Conservation (phyloP, 30 jellyfish, hydroid and myxozoan species). For the Aurelia aurita region DNA sequence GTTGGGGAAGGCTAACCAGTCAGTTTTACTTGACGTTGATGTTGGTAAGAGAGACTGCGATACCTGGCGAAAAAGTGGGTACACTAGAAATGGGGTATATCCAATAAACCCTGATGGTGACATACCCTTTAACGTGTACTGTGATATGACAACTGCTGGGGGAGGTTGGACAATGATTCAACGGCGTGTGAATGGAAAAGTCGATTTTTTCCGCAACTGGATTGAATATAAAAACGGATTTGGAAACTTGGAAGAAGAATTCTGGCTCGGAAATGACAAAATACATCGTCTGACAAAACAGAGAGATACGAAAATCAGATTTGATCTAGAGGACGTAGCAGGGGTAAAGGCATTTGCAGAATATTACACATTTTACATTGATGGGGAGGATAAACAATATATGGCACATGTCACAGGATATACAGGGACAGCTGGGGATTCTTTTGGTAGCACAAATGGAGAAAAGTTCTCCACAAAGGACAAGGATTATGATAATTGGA, state of each 20-base stretch:
- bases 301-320: slow-evolving; percentile 19
- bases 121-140: slow-evolving; percentile 8
- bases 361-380: slow-evolving; percentile 29
- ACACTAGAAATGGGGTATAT: slow-evolving; percentile 8
- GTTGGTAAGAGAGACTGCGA: background rate
- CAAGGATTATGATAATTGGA: slow-evolving; percentile 19
- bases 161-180: slow-evolving; percentile 59
- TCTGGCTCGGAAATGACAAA: slow-evolving; percentile 54
- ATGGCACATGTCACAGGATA: slow-evolving; percentile 2
- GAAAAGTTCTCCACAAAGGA: slow-evolving; percentile 18
- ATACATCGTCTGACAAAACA: slow-evolving; percentile 21
- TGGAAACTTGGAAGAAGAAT: slow-evolving; percentile 23
- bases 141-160: slow-evolving; percentile 33
- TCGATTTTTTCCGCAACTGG: slow-evolving; percentile 46
- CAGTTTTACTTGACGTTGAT: too few species aligned
- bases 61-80: too few species aligned
- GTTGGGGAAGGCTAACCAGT: too few species aligned
- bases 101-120: slow-evolving; percentile 24
- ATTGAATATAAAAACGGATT: slow-evolving; percentile 30
- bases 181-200: slow-evolving; percentile 32
- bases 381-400: slow-evolving; percentile 6
- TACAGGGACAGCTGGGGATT: slow-evolving; percentile 51
- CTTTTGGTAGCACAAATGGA: slow-evolving; percentile 1
- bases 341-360: slow-evolving; percentile 44
- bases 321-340: slow-evolving; percentile 38